Evolutionary conservation across 1,140 invertebrate species (phyloP).

Genomic region (Steinernema khuongi): DNA sequence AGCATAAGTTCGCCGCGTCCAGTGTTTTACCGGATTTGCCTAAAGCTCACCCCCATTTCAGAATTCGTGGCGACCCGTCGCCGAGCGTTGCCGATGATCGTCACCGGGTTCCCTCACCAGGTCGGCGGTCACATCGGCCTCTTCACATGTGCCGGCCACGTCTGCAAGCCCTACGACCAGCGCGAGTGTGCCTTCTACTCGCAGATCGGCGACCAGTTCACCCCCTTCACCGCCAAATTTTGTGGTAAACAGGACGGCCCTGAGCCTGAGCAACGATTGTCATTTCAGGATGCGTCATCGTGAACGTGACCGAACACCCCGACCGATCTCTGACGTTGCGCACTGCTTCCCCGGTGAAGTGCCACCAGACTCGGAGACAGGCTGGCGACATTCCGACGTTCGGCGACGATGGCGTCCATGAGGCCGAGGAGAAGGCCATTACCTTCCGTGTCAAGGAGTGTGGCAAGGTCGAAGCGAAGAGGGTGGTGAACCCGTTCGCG

Average conservation of each 20-base stretch:
- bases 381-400: neutral
- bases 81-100: constrained; percentile 37
- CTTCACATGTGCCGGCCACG: constrained; percentile 50
- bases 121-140: constrained; percentile 58
- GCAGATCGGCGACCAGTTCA: constrained; percentile 36
- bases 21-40: neutral
- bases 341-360: constrained; percentile 32
- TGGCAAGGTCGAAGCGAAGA: neutral
- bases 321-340: constrained; percentile 33
- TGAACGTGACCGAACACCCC: constrained; percentile 27
- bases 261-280: neutral
- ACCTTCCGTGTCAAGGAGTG: neutral
- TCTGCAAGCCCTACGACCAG: constrained; percentile 55
- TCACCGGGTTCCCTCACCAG: constrained; percentile 50
- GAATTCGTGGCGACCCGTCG: neutral
- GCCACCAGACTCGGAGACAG: constrained; percentile 20
- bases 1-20: no score
- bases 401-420: neutral
- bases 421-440: neutral
- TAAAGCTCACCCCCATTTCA: neutral
- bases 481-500: neutral
- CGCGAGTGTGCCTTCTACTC: constrained; percentile 52
- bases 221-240: constrained; percentile 48
- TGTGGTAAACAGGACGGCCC: constrained; percentile 45
- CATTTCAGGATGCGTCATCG: constrained; percentile 45